phyloP scores from a whole-genome alignment of 2,888 invertebrate species.

The Entomobrya multifasciata region DNA sequence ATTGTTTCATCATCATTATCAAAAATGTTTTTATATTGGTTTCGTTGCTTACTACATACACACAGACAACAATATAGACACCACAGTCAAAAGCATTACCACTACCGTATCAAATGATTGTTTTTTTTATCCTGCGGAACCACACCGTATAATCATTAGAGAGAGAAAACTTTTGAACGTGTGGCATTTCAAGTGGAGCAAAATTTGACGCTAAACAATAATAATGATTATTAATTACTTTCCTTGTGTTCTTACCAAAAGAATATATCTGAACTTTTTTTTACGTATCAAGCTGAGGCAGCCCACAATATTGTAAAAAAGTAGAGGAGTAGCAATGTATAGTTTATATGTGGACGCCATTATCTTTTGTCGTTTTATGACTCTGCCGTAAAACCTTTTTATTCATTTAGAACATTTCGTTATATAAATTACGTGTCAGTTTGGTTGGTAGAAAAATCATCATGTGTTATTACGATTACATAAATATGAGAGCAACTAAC shows the following conservation, averaged over 20 bases:
- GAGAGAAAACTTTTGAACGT: slow-evolving; percentile 39
- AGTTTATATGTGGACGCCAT: no score
- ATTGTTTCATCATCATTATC: slow-evolving; percentile 63
- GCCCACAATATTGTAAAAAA: background rate
- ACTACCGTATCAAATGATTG: slow-evolving; percentile 61
- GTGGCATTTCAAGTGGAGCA: slow-evolving; percentile 66
- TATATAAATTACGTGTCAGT: slow-evolving; percentile 36
- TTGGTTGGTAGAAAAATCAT: slow-evolving; percentile 15
- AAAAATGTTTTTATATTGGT: slow-evolving; percentile 60
- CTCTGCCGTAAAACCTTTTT: background rate
- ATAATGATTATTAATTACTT: slow-evolving; percentile 67
- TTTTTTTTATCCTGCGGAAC: slow-evolving; percentile 57
- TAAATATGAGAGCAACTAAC: slow-evolving; percentile 22
- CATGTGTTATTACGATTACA: slow-evolving; percentile 12
- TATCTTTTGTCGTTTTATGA: background rate
- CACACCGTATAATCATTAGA: slow-evolving; percentile 53
- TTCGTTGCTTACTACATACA: background rate
- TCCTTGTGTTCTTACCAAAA: slow-evolving; percentile 34
- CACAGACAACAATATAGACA: slow-evolving; percentile 2
- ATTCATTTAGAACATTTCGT: slow-evolving; percentile 2
- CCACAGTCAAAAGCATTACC: no score
- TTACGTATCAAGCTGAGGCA: slow-evolving; percentile 21
- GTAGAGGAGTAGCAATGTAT: no score
- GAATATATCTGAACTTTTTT: slow-evolving; percentile 25
- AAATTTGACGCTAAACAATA: slow-evolving; percentile 64